phyloP scores from a whole-genome alignment of 2,113 vertebrate genomes.

The Gadus chalcogrammus region DNA sequence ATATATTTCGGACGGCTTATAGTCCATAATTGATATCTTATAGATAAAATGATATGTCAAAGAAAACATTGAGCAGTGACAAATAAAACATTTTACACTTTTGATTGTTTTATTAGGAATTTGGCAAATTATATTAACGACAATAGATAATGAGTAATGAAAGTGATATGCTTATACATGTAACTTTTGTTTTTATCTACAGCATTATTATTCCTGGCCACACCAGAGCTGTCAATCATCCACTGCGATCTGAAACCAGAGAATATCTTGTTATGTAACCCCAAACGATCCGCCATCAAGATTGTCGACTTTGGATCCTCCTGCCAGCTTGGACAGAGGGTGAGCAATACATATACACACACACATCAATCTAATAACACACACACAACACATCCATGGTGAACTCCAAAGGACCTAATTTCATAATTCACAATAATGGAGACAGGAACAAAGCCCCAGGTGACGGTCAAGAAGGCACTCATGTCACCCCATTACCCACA shows the following conservation, averaged over 20 bases:
- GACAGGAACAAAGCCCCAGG: no score
- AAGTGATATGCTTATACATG: neutral
- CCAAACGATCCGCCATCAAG: slow-evolving; percentile 93
- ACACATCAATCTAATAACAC: neutral
- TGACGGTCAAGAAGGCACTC: no score
- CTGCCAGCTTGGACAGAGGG: slow-evolving; percentile 91
- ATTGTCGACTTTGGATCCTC: slow-evolving; percentile 94
- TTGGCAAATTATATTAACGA: neutral
- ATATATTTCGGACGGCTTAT: no score
- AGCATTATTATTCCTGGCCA: slow-evolving; percentile 91
- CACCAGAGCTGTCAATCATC: slow-evolving; percentile 93
- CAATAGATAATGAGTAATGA: neutral
- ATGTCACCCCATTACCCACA: no score
- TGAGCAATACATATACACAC: slow-evolving; percentile 49
- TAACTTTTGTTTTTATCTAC: slow-evolving; percentile 11
- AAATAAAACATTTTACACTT: no score
- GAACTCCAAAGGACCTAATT: no score
- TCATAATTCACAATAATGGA: no score
- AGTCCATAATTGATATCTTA: no score
- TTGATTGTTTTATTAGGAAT: no score
- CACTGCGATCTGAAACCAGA: slow-evolving; percentile 97
- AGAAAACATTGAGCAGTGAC: no score
- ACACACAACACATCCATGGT: neutral
- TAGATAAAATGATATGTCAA: no score
- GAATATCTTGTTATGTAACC: slow-evolving; percentile 94